These are phyloP conservation scores for Gobio occitaniae DNA, from an alignment of 2,797 vertebrate genomes.

Conservation along the genomic window DNA sequence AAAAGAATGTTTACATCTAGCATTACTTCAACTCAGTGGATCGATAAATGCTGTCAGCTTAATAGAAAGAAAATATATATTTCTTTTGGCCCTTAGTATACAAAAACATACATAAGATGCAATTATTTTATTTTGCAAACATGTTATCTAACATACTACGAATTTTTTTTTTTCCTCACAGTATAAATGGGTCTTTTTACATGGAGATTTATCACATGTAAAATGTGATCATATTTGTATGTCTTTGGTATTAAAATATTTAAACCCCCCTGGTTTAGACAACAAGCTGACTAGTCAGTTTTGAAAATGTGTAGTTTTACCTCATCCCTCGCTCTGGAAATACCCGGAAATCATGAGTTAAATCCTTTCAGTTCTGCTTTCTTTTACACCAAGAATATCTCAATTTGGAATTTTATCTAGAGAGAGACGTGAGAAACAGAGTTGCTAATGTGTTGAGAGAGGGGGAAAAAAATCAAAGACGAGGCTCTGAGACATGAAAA, in stretches of 20 bases:
- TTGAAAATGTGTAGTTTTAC: neutral
- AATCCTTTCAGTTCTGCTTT: slow-evolving; percentile 29
- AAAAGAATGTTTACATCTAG: neutral
- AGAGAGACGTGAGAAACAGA: neutral
- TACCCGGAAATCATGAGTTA: neutral
- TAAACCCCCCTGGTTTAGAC: neutral
- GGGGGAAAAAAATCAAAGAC: neutral
- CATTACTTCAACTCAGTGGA: neutral
- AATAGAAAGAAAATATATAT: neutral
- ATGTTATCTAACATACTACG: neutral
- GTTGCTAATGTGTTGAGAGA: neutral
- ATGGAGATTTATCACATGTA: neutral
- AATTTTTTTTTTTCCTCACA: too few relatives aligned
- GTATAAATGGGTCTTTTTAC: neutral
- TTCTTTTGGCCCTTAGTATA: neutral
- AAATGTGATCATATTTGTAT: neutral
- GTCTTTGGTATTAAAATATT: neutral
- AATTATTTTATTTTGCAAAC: neutral
- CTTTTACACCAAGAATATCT: neutral
- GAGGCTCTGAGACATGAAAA: slow-evolving; percentile 27
- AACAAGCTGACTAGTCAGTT: neutral
- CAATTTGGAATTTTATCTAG: slow-evolving; percentile 14
- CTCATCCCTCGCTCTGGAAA: neutral
- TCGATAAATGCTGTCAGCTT: neutral
- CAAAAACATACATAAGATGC: neutral